Percentiles rank a stretch among this genome's conserved stretches.
phyloP scores from a whole-genome alignment of 2,797 vertebrate genomes.

The Antrozous pallidus region DNA sequence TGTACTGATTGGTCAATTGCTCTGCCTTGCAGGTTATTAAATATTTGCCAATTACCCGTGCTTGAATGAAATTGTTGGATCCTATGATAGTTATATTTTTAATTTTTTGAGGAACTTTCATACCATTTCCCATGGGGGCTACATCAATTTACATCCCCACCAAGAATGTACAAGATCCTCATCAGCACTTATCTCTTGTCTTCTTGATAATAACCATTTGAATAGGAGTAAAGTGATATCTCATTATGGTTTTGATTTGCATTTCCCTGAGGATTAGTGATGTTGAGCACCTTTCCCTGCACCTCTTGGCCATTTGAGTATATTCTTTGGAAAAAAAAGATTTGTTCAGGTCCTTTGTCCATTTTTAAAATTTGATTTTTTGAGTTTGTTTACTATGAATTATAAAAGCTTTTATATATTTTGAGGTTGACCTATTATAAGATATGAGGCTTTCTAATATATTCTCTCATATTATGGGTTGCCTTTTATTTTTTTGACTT shows the following conservation, averaged over 20 bases:
- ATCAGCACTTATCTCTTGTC: background rate
- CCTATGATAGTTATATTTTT: background rate
- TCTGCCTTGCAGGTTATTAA: background rate
- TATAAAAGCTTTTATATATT: background rate
- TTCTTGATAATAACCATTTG: background rate
- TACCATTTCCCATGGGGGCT: background rate
- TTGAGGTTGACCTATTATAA: background rate
- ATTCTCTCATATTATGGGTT: background rate
- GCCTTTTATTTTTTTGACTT: background rate
- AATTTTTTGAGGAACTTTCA: background rate
- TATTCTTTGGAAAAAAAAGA: background rate
- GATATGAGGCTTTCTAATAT: background rate
- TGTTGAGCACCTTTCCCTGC: background rate
- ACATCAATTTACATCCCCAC: background rate
- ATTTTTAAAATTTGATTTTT: background rate
- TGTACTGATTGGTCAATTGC: background rate
- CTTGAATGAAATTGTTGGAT: background rate
- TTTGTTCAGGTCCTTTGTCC: background rate
- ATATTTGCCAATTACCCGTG: background rate
- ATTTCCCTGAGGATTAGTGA: background rate
- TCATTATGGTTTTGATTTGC: background rate
- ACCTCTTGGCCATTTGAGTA: background rate
- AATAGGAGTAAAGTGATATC: background rate
- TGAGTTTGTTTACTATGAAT: background rate
- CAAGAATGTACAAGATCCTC: background rate